phyloP scores from a whole-genome alignment of 1,140 invertebrate genomes.

The Halesus radiatus region DNA sequence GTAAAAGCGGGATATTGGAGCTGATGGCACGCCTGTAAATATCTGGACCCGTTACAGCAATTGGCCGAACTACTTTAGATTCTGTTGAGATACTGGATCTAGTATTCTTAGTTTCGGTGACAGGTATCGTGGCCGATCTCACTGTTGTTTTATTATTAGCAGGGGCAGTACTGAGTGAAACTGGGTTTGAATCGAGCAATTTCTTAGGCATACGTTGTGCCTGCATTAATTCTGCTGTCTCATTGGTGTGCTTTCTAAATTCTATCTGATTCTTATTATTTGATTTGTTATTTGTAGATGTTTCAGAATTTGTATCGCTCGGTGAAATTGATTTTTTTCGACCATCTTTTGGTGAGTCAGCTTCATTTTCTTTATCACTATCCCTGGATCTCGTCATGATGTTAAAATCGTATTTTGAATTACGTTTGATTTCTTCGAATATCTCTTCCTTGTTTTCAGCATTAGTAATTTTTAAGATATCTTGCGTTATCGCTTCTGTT shows the following conservation, averaged over 20 bases:
- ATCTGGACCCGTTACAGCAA: conserved; percentile 18
- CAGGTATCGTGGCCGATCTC: background rate
- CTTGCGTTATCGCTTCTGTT: conserved; percentile 71
- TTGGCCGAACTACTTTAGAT: background rate
- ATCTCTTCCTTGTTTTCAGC: conserved; percentile 48
- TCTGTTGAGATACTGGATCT: background rate
- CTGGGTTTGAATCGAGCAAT: conserved; percentile 65
- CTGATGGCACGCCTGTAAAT: conserved; percentile 62
- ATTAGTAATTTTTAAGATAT: conserved; percentile 62
- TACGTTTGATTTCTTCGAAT: conserved; percentile 43
- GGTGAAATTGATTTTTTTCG: conserved; percentile 54
- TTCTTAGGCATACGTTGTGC: conserved; percentile 62
- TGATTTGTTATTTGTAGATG: conserved; percentile 60
- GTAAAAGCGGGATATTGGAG: conserved; percentile 59
- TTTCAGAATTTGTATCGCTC: conserved; percentile 58
- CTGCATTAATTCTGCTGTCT: conserved; percentile 59
- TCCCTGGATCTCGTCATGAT: conserved; percentile 72
- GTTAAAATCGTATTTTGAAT: conserved; percentile 67
- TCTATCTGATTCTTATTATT: conserved; percentile 58
- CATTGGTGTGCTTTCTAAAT: conserved; percentile 54
- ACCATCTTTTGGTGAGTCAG: conserved; percentile 62
- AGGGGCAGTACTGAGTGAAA: conserved; percentile 60
- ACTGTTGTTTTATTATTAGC: conserved; percentile 16
- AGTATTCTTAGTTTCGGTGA: background rate
- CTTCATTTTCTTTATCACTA: conserved; percentile 78